phyloP scores from a whole-genome alignment of 1,140 invertebrate genomes.

The Neoseiulus cucumeris region DNA sequence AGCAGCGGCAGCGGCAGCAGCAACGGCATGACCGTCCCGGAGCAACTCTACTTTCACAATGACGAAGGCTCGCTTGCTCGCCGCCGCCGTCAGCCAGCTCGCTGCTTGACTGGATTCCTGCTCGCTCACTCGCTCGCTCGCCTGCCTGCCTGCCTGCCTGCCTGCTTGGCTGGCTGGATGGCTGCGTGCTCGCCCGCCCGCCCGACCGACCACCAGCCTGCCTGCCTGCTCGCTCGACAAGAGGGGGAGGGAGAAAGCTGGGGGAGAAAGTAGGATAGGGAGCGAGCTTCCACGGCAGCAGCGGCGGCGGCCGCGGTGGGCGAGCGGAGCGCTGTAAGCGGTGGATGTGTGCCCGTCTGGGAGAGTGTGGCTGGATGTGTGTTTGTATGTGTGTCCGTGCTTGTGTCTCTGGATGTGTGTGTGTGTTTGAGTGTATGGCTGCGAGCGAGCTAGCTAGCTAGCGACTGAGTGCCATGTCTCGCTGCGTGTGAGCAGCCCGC shows the following conservation, averaged over 20 bases:
- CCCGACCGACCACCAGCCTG: neutral
- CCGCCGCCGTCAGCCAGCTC: neutral
- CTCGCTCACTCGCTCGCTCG: neutral
- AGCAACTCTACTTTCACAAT: neutral
- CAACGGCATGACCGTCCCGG: slow-evolving; percentile 10
- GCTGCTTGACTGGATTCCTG: neutral
- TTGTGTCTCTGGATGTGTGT: neutral
- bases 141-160: neutral
- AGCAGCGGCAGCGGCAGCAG: neutral
- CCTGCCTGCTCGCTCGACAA: neutral
- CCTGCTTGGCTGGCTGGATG: neutral
- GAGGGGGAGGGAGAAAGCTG: neutral
- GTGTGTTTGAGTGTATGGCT: too few species aligned
- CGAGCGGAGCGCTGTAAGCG: neutral
- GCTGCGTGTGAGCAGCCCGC: too few species aligned
- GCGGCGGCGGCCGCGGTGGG: neutral
- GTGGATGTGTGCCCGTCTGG: neutral
- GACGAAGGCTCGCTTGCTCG: neutral
- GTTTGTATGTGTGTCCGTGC: neutral
- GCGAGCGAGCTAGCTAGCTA: neutral
- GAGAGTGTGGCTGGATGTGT: neutral
- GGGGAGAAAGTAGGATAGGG: neutral
- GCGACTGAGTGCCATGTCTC: too few species aligned
- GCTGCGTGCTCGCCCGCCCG: neutral
- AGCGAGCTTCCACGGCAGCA: neutral